Percentiles rank a stretch among this genome's conserved stretches.
phyloP scores from a whole-genome alignment of 2,888 invertebrate genomes.

The Apomyelois bistriatella region DNA sequence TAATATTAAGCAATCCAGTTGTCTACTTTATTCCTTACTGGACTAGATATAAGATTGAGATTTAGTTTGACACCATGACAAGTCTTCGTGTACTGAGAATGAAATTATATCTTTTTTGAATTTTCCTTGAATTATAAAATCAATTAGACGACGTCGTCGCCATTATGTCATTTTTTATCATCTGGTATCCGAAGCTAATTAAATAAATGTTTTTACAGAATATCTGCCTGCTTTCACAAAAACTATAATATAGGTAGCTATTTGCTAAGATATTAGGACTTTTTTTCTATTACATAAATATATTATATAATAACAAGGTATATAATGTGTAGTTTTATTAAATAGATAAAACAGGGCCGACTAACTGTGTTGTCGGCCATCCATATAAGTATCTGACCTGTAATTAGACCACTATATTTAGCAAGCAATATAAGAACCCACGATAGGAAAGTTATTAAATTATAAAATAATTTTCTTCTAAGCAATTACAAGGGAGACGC shows the following conservation, averaged over 20 bases:
- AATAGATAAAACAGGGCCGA: no score
- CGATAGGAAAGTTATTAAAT: no score
- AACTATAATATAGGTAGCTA: neutral
- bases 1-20: neutral
- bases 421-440: no score
- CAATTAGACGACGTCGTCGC: conserved; percentile 53
- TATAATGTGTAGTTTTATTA: no score
- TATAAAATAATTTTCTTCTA: no score
- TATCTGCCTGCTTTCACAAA: neutral
- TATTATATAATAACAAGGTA: no score
- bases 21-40: neutral
- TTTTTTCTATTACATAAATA: no score
- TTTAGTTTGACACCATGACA: neutral
- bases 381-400: no score
- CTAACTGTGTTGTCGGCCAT: no score
- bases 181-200: conserved; percentile 9
- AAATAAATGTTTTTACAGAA: conserved; percentile 1
- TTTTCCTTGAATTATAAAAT: conserved; percentile 62
- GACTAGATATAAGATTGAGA: neutral
- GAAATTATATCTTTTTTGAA: conserved; percentile 49
- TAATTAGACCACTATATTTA: no score
- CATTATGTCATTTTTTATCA: conserved; percentile 6
- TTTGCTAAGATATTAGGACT: no score
- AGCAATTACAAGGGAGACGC: no score
- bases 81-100: conserved; percentile 30